Base-by-base conservation (phyloP, 2,888 invertebrate genomes). In the Celastrina argiolus region DNA sequence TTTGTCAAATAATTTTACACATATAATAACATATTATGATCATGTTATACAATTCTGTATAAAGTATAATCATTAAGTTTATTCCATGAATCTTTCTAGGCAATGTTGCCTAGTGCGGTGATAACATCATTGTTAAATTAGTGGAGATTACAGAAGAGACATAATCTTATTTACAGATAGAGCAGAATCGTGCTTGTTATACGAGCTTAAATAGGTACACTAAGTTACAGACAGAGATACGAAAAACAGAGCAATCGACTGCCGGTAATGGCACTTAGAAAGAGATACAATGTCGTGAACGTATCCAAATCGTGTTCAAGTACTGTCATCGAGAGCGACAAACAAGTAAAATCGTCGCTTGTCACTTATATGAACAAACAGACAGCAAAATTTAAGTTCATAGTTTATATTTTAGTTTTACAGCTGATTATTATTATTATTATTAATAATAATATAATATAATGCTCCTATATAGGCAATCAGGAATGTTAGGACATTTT, bases 281-380 rank as follows among this genome's bases (percentile, higher is more conserved):
- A 12, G 51, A 51, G 51, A 51, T 51, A 51, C 51, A 51, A 51
- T 12, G 26, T 12, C 51, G 22, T 22, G 22, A 51, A 14, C 14
- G 14, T 26, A 51, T 51, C 51, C 51, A 51, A 18, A 51, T 51
- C 51, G 12, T 18, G 26, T 22, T 51, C 14, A 14, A 51, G 22
- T 51, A 6, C 6, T 22, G 12, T 51, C 22, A 51, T 51, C 22
- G 51, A 26, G 22, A 51, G 6, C 51, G 51, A 51, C 26, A 18
- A 45, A 45, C 45, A 45, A 45, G 45, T 18, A 22, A n/a, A n/a
- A 51, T 51, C 22, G 22, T 51, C 51, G 22, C 51, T 51, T 51
- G 22, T 51, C 51, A 51, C 51, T 26, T 22, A 12, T 51, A 51
- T 4, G 12, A 22, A 51, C 22, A 51, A 51, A 51, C 51, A 22